Conservation (phyloP, 2,113 vertebrate species). For the Pseudorhombus dupliciocellatus region DNA sequence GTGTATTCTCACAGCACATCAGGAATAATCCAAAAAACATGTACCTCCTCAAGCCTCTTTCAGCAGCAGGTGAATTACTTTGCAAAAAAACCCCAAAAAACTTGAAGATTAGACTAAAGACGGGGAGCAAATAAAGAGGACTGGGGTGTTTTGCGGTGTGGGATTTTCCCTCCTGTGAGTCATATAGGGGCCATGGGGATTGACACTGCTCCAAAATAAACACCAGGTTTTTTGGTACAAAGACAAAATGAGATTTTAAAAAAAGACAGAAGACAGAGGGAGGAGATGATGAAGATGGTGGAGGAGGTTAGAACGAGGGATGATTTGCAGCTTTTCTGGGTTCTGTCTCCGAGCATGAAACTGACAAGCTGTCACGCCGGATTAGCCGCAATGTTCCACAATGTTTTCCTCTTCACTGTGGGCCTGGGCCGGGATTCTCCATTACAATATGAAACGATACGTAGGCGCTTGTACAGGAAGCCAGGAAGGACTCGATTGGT, state of each 20-base stretch:
- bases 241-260: conserved; percentile 50
- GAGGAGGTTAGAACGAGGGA: conserved; percentile 56
- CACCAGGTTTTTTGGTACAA: conserved; percentile 58
- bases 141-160: conserved; percentile 46
- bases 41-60: conserved; percentile 59
- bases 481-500: conserved; percentile 53
- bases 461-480: conserved; percentile 22
- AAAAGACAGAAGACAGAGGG: conserved; percentile 22
- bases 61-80: conserved; percentile 68
- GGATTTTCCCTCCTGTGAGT: conserved; percentile 46
- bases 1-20: conserved; percentile 57
- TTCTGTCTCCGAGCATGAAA: conserved; percentile 71
- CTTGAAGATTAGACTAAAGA: conserved; percentile 42
- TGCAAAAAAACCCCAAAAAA: conserved; percentile 3
- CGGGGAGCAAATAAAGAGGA: conserved; percentile 50
- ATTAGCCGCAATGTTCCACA: conserved; percentile 70
- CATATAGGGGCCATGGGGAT: conserved; percentile 50
- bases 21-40: conserved; percentile 65
- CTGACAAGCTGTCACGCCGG: conserved; percentile 73
- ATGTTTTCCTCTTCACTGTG: conserved; percentile 71
- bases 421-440: conserved; percentile 46
- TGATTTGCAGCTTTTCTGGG: conserved; percentile 71
- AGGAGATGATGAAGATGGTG: conserved; percentile 24
- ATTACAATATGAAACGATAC: conserved; percentile 48
- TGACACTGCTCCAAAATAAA: conserved; percentile 71